Evolutionary conservation across 2,888 invertebrate genomes (phyloP).

Genomic region (Pedicia rivosa): DNA sequence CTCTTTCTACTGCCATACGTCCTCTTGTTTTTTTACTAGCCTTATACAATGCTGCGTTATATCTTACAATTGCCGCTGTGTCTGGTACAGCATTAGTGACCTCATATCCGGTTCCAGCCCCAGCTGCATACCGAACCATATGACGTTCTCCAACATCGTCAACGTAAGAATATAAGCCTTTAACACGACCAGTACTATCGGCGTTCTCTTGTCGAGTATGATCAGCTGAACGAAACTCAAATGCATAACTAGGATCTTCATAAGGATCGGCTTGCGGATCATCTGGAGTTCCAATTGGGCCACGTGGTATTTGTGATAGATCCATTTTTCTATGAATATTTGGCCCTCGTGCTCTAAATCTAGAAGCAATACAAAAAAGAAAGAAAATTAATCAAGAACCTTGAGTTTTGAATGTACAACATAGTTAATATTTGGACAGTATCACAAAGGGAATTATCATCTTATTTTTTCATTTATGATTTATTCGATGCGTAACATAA

Average conservation of each 20-base stretch:
- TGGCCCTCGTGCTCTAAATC: conserved; percentile 60
- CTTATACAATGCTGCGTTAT: conserved; percentile 43
- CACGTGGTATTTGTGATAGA: conserved; percentile 47
- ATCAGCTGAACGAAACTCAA: conserved; percentile 47
- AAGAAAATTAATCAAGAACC: neutral
- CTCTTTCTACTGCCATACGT: conserved; percentile 52
- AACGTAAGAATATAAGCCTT: conserved; percentile 51
- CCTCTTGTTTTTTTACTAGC: conserved; percentile 45
- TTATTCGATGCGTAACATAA: too few relatives aligned
- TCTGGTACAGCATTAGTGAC: conserved; percentile 53
- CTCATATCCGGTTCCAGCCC: conserved; percentile 58
- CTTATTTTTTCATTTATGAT: too few relatives aligned
- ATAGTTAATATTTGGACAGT: too few relatives aligned
- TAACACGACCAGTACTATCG: conserved; percentile 42
- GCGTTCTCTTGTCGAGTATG: conserved; percentile 51
- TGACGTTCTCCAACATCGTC: conserved; percentile 63
- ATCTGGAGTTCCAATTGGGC: conserved; percentile 48
- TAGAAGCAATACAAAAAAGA: conserved; percentile 15
- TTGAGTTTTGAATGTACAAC: too few relatives aligned
- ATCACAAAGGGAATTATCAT: too few relatives aligned
- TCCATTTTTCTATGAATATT: conserved; percentile 56
- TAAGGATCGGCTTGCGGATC: conserved; percentile 60
- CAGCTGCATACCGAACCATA: conserved; percentile 60
- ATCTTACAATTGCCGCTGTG: conserved; percentile 44
- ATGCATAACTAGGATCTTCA: conserved; percentile 61